Percentiles rank a stretch among this genome's conserved stretches.
Evolutionary conservation across 1,140 invertebrate genomes (phyloP).

Genomic region (Venustaconcha ellipsiformis): DNA sequence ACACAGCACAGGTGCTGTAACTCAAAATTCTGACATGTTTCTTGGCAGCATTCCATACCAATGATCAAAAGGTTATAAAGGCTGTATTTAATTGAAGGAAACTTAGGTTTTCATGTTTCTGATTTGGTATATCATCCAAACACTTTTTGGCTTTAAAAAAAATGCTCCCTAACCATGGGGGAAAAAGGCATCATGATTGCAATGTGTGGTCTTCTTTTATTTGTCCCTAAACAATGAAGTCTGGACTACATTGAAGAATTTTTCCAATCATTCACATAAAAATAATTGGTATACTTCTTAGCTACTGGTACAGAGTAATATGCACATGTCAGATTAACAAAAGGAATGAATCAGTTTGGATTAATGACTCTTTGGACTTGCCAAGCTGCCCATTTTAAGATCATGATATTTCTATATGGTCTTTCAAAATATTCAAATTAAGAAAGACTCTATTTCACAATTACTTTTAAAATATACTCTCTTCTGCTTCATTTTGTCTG

Average conservation of each 20-base stretch:
- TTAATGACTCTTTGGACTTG: no score
- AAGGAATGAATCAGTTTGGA: no score
- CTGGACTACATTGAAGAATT: neutral
- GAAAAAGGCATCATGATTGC: neutral
- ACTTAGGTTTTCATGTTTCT: constrained; percentile 2
- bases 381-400: no score
- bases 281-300: no score
- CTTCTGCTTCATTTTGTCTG: no score
- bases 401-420: no score
- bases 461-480: no score
- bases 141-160: neutral
- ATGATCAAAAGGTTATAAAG: neutral
- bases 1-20: neutral
- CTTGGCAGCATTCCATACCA: neutral
- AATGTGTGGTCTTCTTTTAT: neutral
- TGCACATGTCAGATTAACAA: no score
- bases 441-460: no score
- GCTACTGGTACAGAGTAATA: no score
- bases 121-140: neutral
- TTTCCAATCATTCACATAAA: no score
- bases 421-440: no score
- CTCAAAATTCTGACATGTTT: neutral
- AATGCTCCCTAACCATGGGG: neutral
- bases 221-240: constrained; percentile 10
- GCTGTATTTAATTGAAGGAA: neutral